Evolutionary conservation across 2,888 invertebrate genomes (phyloP).

Genomic region (Poecilus cupreus): DNA sequence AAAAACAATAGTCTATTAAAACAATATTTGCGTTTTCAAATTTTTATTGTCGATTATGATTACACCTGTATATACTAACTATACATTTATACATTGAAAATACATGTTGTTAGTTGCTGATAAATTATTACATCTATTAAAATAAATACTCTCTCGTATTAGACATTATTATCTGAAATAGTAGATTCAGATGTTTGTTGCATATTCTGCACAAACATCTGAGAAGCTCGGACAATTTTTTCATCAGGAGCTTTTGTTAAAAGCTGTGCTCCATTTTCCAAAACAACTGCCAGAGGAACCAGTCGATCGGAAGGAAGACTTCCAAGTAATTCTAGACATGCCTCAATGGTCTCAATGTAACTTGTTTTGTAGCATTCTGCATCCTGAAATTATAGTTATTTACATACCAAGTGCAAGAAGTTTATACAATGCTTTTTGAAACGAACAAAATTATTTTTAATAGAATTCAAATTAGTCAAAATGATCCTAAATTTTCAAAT

Average conservation of each 20-base stretch:
- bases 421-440: no score
- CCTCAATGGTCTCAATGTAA: constrained; percentile 89
- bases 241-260: constrained; percentile 70
- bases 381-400: constrained; percentile 75
- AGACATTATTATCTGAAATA: constrained; percentile 63
- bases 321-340: constrained; percentile 83
- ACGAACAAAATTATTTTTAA: no score
- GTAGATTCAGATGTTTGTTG: constrained; percentile 70
- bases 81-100: constrained; percentile 47
- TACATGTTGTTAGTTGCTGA: constrained; percentile 26
- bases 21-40: constrained; percentile 34
- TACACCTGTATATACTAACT: constrained; percentile 43
- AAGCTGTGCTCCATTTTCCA: constrained; percentile 71
- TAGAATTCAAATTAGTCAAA: no score
- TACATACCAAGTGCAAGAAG: no score
- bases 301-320: constrained; percentile 70
- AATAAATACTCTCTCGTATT: constrained; percentile 46
- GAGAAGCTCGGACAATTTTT: constrained; percentile 70
- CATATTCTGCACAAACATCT: constrained; percentile 70
- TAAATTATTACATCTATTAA: constrained; percentile 52
- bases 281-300: constrained; percentile 69
- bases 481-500: no score
- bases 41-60: constrained; percentile 54
- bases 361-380: constrained; percentile 89
- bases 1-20: not conserved